Evolutionary conservation across 1,140 invertebrate genomes (phyloP).

Genomic region (Calliopsis andreniformis): DNA sequence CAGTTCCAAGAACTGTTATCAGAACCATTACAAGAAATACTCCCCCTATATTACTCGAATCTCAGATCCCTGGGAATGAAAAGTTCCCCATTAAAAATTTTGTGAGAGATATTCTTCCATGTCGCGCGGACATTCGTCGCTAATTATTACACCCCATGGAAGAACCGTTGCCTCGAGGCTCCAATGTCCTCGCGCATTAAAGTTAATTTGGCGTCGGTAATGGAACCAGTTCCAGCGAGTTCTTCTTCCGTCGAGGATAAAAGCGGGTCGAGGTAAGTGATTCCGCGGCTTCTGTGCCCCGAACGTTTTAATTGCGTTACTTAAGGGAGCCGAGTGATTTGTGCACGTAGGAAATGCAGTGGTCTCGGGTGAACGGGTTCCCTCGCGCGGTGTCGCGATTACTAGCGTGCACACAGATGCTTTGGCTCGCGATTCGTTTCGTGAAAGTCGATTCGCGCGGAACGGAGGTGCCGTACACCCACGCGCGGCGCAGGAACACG

Average conservation of each 20-base stretch:
- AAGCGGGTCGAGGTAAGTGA: slow-evolving; percentile 14
- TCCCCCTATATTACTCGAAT: too few species aligned
- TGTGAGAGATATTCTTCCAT: neutral
- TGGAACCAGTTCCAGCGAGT: slow-evolving; percentile 35
- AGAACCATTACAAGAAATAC: too few species aligned
- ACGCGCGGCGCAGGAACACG: slow-evolving; percentile 19
- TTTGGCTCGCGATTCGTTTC: slow-evolving; percentile 12
- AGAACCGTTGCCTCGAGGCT: too few species aligned
- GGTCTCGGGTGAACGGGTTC: slow-evolving; percentile 62
- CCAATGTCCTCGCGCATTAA: slow-evolving; percentile 15
- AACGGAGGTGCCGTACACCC: slow-evolving; percentile 26
- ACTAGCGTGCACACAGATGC: neutral
- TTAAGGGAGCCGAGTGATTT: slow-evolving; percentile 62
- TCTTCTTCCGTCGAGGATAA: slow-evolving; percentile 20
- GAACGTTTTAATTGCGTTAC: slow-evolving; percentile 67
- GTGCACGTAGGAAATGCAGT: slow-evolving; percentile 45
- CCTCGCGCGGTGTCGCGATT: slow-evolving; percentile 48
- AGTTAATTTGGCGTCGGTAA: slow-evolving; percentile 24
- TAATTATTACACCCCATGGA: slow-evolving; percentile 4
- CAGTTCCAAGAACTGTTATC: too few species aligned
- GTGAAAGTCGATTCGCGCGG: slow-evolving; percentile 44
- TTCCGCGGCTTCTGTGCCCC: slow-evolving; percentile 3
- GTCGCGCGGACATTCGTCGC: neutral
- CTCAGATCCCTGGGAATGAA: too few species aligned
- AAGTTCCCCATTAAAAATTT: too few species aligned